phyloP scores from a whole-genome alignment of 2,888 invertebrate species.

The Yponomeuta evonymella region DNA sequence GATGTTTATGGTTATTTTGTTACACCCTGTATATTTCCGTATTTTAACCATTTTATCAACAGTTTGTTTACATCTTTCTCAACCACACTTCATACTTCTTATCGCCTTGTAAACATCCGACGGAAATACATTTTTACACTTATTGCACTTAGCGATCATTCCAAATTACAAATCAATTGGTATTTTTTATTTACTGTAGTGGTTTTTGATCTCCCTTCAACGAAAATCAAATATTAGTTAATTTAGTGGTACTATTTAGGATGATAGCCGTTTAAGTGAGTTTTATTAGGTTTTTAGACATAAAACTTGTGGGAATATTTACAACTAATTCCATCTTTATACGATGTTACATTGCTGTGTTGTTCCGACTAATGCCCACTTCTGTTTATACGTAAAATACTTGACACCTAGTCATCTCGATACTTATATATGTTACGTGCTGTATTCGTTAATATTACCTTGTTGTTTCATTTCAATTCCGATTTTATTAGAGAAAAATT shows the following conservation, averaged over 20 bases:
- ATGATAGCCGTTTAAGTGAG: neutral
- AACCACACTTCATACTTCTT: no score
- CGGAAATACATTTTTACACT: neutral
- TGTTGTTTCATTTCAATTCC: neutral
- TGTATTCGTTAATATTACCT: neutral
- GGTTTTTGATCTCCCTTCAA: neutral
- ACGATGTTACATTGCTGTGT: neutral
- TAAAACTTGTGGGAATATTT: no score
- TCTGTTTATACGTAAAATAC: neutral
- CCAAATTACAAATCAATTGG: neutral
- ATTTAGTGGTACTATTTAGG: neutral
- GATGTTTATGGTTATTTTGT: no score
- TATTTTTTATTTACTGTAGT: neutral
- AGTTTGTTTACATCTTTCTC: no score
- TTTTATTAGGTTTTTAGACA: neutral
- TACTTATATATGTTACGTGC: neutral
- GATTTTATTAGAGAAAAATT: neutral
- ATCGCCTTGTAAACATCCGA: neutral
- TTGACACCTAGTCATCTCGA: constrained; percentile 19
- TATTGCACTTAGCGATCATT: neutral
- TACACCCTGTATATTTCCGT: no score
- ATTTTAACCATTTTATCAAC: no score
- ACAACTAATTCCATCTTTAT: no score
- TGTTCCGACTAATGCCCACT: neutral
- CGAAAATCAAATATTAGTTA: neutral